Conservation (phyloP, 2,888 invertebrate species). For the Scelioninae gen. 2 region DNA sequence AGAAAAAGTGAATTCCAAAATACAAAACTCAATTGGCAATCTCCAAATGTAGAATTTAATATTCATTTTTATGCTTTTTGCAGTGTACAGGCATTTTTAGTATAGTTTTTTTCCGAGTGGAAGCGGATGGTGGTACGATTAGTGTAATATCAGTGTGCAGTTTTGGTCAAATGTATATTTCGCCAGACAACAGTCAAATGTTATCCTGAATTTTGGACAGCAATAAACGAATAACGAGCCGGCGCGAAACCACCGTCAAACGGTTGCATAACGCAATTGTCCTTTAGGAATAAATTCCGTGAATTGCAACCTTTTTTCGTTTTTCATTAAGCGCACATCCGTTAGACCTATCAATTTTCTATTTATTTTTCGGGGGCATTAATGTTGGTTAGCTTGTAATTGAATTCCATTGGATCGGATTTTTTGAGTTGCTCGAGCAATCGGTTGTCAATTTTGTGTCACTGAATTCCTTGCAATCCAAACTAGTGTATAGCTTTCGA, state of each 20-base stretch:
- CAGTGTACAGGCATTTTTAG: no score
- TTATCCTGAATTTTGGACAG: no score
- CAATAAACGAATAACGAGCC: not conserved
- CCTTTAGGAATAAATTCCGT: conserved; percentile 20
- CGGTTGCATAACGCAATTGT: not conserved
- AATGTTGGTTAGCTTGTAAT: conserved; percentile 17
- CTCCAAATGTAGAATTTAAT: no score
- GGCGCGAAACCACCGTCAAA: not conserved
- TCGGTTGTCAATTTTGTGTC: conserved; percentile 2
- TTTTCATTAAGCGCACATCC: not conserved
- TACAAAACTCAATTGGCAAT: no score
- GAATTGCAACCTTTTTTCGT: conserved; percentile 1
- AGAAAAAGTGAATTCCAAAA: no score
- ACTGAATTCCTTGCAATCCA: conserved; percentile 30
- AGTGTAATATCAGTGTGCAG: no score
- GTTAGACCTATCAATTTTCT: conserved; percentile 10
- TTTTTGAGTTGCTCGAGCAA: conserved; percentile 21
- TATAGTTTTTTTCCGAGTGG: no score
- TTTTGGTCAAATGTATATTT: no score
- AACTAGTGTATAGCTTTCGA: conserved; percentile 44
- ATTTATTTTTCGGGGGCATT: conserved; percentile 37
- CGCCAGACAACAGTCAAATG: not conserved
- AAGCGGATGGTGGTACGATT: no score
- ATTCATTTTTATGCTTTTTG: no score
- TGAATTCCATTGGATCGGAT: conserved; percentile 7